These are phyloP conservation scores for Pammene fasciana DNA, from an alignment of 2,888 invertebrate genomes.

Conservation along the genomic window DNA sequence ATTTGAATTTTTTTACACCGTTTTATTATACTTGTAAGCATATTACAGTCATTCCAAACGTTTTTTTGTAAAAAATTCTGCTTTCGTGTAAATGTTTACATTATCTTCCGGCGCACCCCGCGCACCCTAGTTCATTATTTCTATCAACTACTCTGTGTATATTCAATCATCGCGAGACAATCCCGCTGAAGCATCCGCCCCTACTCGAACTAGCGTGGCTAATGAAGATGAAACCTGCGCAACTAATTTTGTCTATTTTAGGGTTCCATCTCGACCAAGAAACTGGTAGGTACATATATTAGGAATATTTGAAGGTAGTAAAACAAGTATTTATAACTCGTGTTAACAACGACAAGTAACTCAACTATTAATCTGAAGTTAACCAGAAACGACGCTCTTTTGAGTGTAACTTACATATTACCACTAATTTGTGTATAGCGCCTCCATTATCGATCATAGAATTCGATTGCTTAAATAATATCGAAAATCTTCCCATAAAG, in stretches of 20 bases:
- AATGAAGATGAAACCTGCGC: constrained; percentile 42
- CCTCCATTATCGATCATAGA: constrained; percentile 27
- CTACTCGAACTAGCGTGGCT: constrained; percentile 43
- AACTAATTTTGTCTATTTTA: constrained; percentile 25
- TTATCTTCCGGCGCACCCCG: neutral
- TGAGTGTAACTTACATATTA: no score
- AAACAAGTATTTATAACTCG: no score
- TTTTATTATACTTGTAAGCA: no score
- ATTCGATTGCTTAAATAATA: constrained; percentile 44
- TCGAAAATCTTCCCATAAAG: constrained; percentile 45
- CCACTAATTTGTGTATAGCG: neutral
- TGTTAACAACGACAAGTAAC: no score
- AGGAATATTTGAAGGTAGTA: neutral
- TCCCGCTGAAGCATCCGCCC: constrained; percentile 62
- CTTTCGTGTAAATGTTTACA: constrained; percentile 5
- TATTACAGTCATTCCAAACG: neutral
- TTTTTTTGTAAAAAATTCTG: neutral
- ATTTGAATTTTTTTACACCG: no score
- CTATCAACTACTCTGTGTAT: constrained; percentile 55
- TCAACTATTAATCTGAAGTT: no score
- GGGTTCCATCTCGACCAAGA: constrained; percentile 1
- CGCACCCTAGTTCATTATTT: constrained; percentile 41
- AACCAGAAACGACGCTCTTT: no score
- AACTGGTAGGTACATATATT: neutral
- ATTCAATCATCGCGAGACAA: constrained; percentile 66